Base-by-base conservation (phyloP, 2,113 vertebrate genomes). In the Cinclus cinclus region DNA sequence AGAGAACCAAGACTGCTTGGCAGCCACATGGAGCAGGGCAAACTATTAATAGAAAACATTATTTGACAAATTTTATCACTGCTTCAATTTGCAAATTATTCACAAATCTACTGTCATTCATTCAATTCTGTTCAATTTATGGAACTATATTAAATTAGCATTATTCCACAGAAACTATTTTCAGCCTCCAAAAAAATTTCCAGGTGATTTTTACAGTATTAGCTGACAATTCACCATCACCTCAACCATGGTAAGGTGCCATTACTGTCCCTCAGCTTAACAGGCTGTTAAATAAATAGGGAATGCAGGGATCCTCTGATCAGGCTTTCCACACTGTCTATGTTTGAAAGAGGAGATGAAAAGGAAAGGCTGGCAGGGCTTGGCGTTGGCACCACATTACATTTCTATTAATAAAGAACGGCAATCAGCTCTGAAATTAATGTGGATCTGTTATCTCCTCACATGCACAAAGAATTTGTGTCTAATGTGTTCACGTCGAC, bases 11-110 rank as follows among this genome's bases (percentile, higher is more conserved):
- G 78, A 56, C 69, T 10, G 4, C 74, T 83, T 27, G 0, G 63
- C 89, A 95, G 89, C 81, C 71, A 84, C 44, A 19, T 19, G 67
- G 47, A 95, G 41, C 75, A 83, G 53, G 65, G 59, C 49, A 84
- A 94, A 92, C 90, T 93, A 89, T 76, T 89, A 93, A 90, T 71
- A 95, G 88, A 64, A 58, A 88, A 83, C 35, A 71, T 47, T 60
- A 80, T 89, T 65, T 87, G 71, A 86, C 27, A 81, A 93, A 93
- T 89, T 87, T 83, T 81, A 89, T 94, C 88, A 67, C 86, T 82
- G 60, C 50, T 89, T 87, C 93, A 74, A 87, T 81, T 83, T 89
- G 65, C 68, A 90, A 95, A 92, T 93, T 92, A 93, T 87, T 93
- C 93, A 90, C 80, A 92, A 92, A 73, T 63, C 81, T 68, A 71